Evolutionary conservation across 2,888 invertebrate genomes (phyloP).

Genomic region (Hirtodrosophila histrioides): DNA sequence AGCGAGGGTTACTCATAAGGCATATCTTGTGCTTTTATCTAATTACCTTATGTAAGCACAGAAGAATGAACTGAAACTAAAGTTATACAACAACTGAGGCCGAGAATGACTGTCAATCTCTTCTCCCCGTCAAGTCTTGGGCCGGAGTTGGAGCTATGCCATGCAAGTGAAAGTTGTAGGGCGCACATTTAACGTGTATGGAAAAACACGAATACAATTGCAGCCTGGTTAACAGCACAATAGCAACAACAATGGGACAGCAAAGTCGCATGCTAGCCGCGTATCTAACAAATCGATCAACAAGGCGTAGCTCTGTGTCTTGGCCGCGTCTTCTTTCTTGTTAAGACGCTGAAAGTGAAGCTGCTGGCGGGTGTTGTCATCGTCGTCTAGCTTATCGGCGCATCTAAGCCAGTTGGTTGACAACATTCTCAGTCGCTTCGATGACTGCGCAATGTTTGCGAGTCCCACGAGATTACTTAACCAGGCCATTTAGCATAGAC

Average conservation of each 20-base stretch:
- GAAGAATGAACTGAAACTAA: slow-evolving; percentile 24
- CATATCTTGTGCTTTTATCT: not conserved
- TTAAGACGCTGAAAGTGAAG: slow-evolving; percentile 61
- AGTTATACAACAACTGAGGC: slow-evolving; percentile 23
- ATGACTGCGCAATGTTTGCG: slow-evolving; percentile 75
- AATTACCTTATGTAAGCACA: slow-evolving; percentile 27
- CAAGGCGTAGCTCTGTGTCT: slow-evolving; percentile 48
- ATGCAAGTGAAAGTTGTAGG: slow-evolving; percentile 72
- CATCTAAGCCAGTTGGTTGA: slow-evolving; percentile 51
- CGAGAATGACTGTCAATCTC: slow-evolving; percentile 24
- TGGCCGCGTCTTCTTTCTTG: slow-evolving; percentile 52
- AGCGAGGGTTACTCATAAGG: no score
- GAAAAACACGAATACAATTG: slow-evolving; percentile 60
- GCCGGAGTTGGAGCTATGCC: slow-evolving; percentile 21
- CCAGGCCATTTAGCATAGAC: slow-evolving; percentile 74
- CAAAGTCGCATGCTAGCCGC: slow-evolving; percentile 61
- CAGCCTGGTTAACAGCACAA: slow-evolving; percentile 34
- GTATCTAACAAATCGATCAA: slow-evolving; percentile 76
- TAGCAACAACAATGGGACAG: slow-evolving; percentile 32
- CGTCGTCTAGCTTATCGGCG: slow-evolving; percentile 41
- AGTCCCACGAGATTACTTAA: slow-evolving; percentile 78
- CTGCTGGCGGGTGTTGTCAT: slow-evolving; percentile 47
- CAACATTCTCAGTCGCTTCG: slow-evolving; percentile 65
- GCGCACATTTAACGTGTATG: slow-evolving; percentile 45
- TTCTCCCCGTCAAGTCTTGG: slow-evolving; percentile 7